Conservation (phyloP, 1,140 invertebrate genomes). For the Dinothrombium tinctorium region DNA sequence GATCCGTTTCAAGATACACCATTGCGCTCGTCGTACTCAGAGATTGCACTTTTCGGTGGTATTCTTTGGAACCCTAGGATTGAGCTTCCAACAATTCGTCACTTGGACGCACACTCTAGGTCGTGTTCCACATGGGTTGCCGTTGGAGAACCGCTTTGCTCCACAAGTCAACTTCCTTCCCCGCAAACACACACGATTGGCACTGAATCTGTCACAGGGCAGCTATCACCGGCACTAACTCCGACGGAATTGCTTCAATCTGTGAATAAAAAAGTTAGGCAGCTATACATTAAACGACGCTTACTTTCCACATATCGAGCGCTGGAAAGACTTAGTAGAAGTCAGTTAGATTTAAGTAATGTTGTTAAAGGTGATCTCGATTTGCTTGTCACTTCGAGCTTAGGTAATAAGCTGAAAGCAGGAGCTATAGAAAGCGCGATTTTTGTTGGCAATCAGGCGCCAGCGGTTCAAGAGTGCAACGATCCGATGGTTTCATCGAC, state of each 20-base stretch:
- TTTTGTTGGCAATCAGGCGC: conserved; percentile 14
- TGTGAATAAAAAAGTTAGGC: conserved; percentile 53
- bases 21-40: conserved; percentile 12
- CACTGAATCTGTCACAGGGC: conserved; percentile 9
- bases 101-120: conserved; percentile 41
- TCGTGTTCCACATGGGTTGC: conserved; percentile 69
- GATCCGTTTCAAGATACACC: conserved; percentile 4
- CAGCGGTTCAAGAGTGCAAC: background rate
- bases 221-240: conserved; percentile 27
- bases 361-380: conserved; percentile 28
- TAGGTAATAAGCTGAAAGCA: conserved; percentile 35
- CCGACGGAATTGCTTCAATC: conserved; percentile 46
- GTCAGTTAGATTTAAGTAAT: conserved; percentile 47
- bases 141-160: conserved; percentile 40
- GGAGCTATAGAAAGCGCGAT: conserved; percentile 46
- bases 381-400: conserved; percentile 35
- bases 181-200: conserved; percentile 28
- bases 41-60: conserved; percentile 10
- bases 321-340: conserved; percentile 49
- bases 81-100: conserved; percentile 10
- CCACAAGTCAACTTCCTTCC: conserved; percentile 42
- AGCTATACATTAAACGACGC: conserved; percentile 43
- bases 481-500: background rate
- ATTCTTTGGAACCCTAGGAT: conserved; percentile 1
- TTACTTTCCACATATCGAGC: conserved; percentile 54